Conservation (phyloP, 2,797 vertebrate species). For the Gobionotothen gibberifrons region DNA sequence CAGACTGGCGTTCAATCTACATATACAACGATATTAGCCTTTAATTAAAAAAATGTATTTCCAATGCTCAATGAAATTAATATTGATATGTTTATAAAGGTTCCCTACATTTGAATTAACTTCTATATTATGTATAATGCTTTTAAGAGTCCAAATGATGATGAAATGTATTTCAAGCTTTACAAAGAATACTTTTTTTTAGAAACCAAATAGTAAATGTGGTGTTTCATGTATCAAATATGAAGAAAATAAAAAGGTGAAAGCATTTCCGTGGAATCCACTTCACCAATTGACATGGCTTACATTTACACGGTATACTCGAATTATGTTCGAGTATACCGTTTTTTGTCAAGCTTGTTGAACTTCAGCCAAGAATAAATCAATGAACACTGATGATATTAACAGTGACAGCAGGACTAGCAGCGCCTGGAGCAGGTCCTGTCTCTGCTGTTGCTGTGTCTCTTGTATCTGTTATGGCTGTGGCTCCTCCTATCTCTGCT, state of each 20-base stretch:
- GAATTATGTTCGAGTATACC: too few species aligned
- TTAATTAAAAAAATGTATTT: neutral
- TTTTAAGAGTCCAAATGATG: neutral
- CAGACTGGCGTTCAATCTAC: neutral
- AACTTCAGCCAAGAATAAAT: neutral
- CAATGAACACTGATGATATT: neutral
- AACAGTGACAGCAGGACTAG: conserved; percentile 33
- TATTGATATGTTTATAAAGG: neutral
- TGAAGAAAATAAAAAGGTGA: neutral
- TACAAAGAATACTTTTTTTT: neutral
- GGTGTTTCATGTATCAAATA: neutral
- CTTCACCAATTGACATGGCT: neutral
- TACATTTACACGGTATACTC: neutral
- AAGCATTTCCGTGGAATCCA: conserved; percentile 6
- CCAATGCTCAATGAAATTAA: neutral
- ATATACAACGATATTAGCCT: neutral
- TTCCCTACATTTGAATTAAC: neutral
- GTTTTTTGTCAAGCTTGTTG: neutral
- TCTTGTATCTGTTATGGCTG: conserved; percentile 62
- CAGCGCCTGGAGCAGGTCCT: conserved; percentile 69
- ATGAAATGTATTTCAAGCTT: neutral
- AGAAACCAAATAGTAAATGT: neutral
- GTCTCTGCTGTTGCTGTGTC: conserved; percentile 65
- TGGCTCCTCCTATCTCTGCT: conserved; percentile 58
- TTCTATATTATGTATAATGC: neutral